phyloP scores from a whole-genome alignment of 2,888 invertebrate genomes.

The Choreutis nemorana region DNA sequence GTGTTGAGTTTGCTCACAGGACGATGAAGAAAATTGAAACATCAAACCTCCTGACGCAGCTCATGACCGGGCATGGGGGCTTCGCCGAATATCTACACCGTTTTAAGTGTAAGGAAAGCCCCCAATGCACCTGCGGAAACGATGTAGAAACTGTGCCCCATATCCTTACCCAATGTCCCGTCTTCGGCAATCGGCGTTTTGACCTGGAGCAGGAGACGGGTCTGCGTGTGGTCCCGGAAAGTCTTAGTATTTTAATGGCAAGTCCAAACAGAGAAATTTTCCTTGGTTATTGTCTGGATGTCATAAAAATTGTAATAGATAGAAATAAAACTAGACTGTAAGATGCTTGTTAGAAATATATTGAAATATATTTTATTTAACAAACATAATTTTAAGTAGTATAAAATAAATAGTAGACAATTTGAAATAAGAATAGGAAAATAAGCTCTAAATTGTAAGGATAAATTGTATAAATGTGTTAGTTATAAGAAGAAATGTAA shows the following conservation, averaged over 20 bases:
- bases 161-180: background rate
- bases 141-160: background rate
- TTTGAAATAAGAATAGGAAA: background rate
- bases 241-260: background rate
- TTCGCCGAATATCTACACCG: slow-evolving; percentile 3
- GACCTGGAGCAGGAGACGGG: background rate
- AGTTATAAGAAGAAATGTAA: background rate
- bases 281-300: background rate
- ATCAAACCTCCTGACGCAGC: background rate
- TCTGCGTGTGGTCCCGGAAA: background rate
- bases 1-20: background rate
- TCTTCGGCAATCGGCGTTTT: background rate
- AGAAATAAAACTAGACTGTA: background rate
- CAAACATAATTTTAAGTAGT: background rate
- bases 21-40: background rate
- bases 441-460: background rate
- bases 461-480: background rate
- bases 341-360: background rate
- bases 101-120: slow-evolving; percentile 3
- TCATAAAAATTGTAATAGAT: background rate
- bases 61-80: slow-evolving; percentile 5
- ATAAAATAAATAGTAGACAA: background rate
- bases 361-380: background rate
- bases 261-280: background rate
- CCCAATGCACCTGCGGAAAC: background rate